Evolutionary conservation across 2,797 vertebrate genomes (phyloP).

Genomic region (Muraenolepis orangiensis): DNA sequence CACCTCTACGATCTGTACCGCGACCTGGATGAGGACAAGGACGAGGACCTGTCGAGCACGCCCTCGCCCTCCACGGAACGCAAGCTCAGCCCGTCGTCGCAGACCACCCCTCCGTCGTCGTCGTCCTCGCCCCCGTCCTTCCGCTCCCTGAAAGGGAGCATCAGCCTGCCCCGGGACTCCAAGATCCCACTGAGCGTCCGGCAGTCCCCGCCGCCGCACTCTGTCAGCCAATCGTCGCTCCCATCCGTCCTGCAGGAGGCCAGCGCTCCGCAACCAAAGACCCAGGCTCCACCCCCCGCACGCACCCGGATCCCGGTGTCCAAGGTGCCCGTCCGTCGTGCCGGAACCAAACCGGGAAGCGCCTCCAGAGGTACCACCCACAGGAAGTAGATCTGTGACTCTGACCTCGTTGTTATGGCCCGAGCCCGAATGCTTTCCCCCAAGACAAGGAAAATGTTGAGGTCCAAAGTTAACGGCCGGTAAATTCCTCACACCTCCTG

Average conservation of each 20-base stretch:
- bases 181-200: slow-evolving; percentile 93
- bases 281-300: slow-evolving; percentile 69
- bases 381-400: slow-evolving; percentile 79
- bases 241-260: slow-evolving; percentile 68
- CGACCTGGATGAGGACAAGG: slow-evolving; percentile 77
- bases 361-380: slow-evolving; percentile 73
- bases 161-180: slow-evolving; percentile 87
- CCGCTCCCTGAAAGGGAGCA: slow-evolving; percentile 84
- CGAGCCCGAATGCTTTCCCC: slow-evolving; percentile 51
- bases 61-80: slow-evolving; percentile 79
- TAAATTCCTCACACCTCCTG: slow-evolving; percentile 55
- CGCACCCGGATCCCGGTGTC: slow-evolving; percentile 97
- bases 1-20: slow-evolving; percentile 88
- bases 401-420: not conserved
- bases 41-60: slow-evolving; percentile 63
- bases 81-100: slow-evolving; percentile 74
- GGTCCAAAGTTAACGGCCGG: slow-evolving; percentile 50
- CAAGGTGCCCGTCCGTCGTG: slow-evolving; percentile 90
- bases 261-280: slow-evolving; percentile 76
- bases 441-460: slow-evolving; percentile 59
- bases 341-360: slow-evolving; percentile 81
- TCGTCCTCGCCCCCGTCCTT: slow-evolving; percentile 76
- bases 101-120: slow-evolving; percentile 61
- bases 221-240: slow-evolving; percentile 80
- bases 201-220: slow-evolving; percentile 80